These are phyloP conservation scores for Pelochelys cantorii DNA, from an alignment of 2,797 vertebrate species.

Conservation along the genomic window DNA sequence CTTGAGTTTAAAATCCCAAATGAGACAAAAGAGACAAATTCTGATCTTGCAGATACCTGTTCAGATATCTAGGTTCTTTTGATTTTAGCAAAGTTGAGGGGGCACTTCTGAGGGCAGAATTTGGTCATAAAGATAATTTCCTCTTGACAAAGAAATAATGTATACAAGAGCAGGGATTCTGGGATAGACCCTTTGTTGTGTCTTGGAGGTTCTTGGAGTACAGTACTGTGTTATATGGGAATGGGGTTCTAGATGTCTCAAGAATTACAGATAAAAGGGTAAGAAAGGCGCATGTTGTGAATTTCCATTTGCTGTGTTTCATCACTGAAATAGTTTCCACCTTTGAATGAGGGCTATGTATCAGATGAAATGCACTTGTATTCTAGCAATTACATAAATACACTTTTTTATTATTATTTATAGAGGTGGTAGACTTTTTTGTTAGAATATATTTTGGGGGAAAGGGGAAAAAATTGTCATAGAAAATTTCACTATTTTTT, in stretches of 20 bases:
- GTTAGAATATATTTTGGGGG: fast-evolving
- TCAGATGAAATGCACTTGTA: background rate
- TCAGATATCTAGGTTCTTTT: background rate
- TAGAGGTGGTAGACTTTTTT: background rate
- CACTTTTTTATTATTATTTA: background rate
- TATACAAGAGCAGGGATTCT: slow-evolving; percentile 14
- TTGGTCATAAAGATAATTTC: background rate
- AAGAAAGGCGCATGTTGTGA: background rate
- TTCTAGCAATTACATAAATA: background rate
- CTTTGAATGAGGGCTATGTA: background rate
- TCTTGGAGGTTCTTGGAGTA: background rate
- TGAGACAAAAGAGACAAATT: background rate
- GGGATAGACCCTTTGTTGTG: fast-evolving
- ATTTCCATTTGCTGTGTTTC: background rate
- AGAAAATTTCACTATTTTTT: background rate
- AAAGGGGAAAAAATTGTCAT: background rate
- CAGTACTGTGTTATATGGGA: background rate
- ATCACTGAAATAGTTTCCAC: background rate
- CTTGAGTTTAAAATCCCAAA: background rate
- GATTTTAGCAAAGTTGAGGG: background rate
- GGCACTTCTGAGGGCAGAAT: background rate
- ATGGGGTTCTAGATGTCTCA: background rate
- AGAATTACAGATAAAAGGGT: background rate
- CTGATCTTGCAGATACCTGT: background rate
- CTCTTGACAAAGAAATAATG: background rate